Percentiles rank a stretch among this genome's conserved stretches.
phyloP scores from a whole-genome alignment of 1,140 invertebrate genomes.

The Diabrotica virgifera region DNA sequence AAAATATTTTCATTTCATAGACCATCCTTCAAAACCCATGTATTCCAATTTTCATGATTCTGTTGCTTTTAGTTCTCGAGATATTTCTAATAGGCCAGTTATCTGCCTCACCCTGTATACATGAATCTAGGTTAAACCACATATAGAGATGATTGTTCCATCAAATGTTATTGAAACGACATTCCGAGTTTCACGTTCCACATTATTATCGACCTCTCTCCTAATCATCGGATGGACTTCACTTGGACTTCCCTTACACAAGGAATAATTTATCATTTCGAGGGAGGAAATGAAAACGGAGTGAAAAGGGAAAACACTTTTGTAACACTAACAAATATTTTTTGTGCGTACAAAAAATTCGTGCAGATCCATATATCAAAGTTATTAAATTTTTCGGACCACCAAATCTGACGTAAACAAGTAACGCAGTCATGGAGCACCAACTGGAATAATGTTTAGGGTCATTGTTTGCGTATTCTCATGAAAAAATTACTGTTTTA shows the following conservation, averaged over 20 bases:
- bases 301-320: background rate
- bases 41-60: no score
- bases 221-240: background rate
- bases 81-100: no score
- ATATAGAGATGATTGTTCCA: no score
- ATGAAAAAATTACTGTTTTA: background rate
- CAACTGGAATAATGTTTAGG: conserved; percentile 4
- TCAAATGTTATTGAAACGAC: no score
- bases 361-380: conserved; percentile 1
- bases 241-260: background rate
- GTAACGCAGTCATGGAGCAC: conserved; percentile 1
- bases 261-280: background rate
- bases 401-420: conserved; percentile 4
- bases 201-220: background rate
- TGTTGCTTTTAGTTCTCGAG: no score
- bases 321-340: conserved; percentile 10
- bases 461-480: conserved; percentile 8
- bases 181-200: background rate
- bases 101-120: no score
- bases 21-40: no score
- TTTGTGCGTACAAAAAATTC: background rate
- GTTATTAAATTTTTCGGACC: conserved; percentile 11
- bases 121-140: no score
- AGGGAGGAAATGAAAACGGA: background rate
- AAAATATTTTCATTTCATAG: no score